Evolutionary conservation across 2,797 vertebrate species (phyloP).

Genomic region (Smutsia temminckii): DNA sequence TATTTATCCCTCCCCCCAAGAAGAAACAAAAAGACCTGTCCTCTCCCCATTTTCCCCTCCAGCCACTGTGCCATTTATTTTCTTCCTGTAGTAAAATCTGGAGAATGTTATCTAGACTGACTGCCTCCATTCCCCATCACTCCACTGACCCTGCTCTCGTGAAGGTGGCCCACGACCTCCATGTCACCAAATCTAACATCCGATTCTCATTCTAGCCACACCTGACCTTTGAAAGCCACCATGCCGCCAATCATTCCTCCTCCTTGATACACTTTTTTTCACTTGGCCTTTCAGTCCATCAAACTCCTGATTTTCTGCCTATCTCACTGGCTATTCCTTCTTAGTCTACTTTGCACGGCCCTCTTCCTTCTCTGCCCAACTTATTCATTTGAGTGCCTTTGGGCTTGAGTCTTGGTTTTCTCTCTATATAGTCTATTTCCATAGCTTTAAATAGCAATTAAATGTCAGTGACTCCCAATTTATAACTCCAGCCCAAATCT

Average conservation of each 20-base stretch:
- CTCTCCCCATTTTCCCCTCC: neutral
- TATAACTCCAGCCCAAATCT: neutral
- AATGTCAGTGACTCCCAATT: neutral
- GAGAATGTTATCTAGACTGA: neutral
- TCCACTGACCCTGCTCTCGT: too few relatives aligned
- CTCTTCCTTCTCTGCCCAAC: neutral
- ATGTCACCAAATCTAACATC: neutral
- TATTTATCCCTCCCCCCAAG: neutral
- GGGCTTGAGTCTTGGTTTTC: neutral
- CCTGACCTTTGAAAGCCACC: neutral
- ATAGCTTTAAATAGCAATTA: neutral
- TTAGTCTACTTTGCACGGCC: neutral
- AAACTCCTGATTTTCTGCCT: neutral
- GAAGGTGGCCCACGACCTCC: neutral
- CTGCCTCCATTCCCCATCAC: too few relatives aligned
- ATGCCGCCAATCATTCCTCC: too few relatives aligned
- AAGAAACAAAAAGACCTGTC: neutral
- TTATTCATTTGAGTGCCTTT: neutral
- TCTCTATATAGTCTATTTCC: neutral
- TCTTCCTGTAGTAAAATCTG: neutral
- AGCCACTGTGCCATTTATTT: neutral
- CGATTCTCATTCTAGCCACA: neutral
- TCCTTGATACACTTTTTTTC: neutral
- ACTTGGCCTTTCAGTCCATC: neutral
- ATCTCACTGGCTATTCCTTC: neutral